Base-by-base conservation (phyloP, 1,140 invertebrate species). In the Fopius arisanus region DNA sequence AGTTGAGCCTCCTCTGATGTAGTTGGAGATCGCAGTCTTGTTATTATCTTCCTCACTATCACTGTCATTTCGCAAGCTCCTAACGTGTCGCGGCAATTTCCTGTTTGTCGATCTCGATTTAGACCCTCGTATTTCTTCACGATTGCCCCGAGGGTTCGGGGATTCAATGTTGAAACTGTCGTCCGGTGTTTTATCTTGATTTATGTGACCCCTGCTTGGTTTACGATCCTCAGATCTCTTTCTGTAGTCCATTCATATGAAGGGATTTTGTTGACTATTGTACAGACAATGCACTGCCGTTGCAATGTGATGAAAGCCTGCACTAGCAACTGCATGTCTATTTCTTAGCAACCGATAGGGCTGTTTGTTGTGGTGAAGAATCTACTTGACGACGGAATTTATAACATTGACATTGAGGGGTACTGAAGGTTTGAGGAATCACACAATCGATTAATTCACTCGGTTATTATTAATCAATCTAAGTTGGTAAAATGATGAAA, bases 41-140 rank as follows among this genome's bases (percentile, higher is more conserved):
- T 72, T 29, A 72, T 14, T 51, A 66, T 48, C 41, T 72, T 72
- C 70, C 16, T 72, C 62, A 72, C 63, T 65, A 29, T 65, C 40
- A 72, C 21, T 26, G 62, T 72, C 62, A 72, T 72, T 40, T 54
- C 68, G 40, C 73, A 71, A 10, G 43, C 65, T 19, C 67, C 40
- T 37, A 51, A 67, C 31, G 68, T 37, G 31, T 67, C 33, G 70
- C 43, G 69, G 72, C 28, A 16, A 69, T 40, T 26, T 75, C 59
- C 54, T 70, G 26, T 65, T 48, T 65, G n/a, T 40, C 40, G 40
- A 72, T 33, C 26, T 65, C 19, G 63, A 72, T 41, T 48, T 65
- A 72, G 54, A 23, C 6, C 23, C 14, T 26, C 7, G 19, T 23
- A 19, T 26, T 26, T 3, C 4, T 4, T 59, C 54, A 3, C 21